Percentiles rank a stretch among this genome's conserved stretches.
These are phyloP conservation scores for Disparrhopalites patrizii DNA, from an alignment of 2,888 invertebrate species.

Conservation along the genomic window DNA sequence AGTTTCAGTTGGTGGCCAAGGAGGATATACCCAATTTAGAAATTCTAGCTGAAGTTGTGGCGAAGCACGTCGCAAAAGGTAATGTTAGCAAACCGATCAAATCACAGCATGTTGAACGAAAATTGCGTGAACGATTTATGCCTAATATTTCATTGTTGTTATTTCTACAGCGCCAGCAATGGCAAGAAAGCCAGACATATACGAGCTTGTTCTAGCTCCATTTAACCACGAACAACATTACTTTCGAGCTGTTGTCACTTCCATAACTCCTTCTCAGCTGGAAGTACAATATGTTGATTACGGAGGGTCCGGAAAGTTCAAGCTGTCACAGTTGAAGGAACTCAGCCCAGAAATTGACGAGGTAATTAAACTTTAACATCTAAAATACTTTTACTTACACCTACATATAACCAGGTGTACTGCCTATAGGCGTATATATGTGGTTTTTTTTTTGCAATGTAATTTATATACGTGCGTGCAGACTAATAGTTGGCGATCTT, in stretches of 20 bases:
- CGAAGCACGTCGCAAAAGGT: too few relatives aligned
- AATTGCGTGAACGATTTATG: too few relatives aligned
- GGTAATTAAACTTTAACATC: constrained; percentile 18
- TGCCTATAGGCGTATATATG: not conserved
- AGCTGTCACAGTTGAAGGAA: constrained; percentile 18
- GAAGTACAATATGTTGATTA: constrained; percentile 35
- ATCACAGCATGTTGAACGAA: too few relatives aligned
- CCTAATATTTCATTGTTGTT: too few relatives aligned
- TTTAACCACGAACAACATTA: constrained; percentile 31
- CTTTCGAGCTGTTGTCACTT: constrained; percentile 34
- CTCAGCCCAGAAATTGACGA: constrained; percentile 26
- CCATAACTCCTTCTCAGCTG: not conserved
- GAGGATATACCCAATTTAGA: too few relatives aligned
- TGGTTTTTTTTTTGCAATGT: not conserved
- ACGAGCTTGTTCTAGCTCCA: constrained; percentile 36
- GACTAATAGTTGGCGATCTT: not conserved
- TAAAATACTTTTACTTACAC: not conserved
- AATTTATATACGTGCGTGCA: not conserved
- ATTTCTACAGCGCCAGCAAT: too few relatives aligned
- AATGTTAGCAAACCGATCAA: too few relatives aligned
- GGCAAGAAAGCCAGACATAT: too few relatives aligned
- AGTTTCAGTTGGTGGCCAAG: too few relatives aligned
- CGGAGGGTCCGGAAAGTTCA: constrained; percentile 26
- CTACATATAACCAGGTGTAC: not conserved
- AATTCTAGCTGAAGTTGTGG: too few relatives aligned